Base-by-base conservation (phyloP, 2,888 invertebrate genomes). In the Caenorhabditis uteleia region DNA sequence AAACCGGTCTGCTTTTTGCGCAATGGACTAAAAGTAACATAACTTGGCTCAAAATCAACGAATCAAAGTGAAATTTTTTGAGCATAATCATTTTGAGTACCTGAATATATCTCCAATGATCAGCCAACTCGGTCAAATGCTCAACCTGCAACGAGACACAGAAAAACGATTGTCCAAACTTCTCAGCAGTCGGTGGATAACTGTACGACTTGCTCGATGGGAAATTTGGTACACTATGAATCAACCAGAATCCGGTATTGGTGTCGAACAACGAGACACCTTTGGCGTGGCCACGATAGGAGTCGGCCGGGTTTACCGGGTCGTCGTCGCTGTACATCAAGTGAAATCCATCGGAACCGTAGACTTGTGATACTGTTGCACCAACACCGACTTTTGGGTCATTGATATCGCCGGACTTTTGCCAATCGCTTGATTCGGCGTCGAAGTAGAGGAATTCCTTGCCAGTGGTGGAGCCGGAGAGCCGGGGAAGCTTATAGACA, bases 211-310 rank as follows among this genome's bases (percentile, higher is more conserved):
- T 57, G 10, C 50, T 25, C 10, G 64, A 55, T 1, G 94, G 93
- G 85, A 90, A 95, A 77, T 89, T 88, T 0, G 95, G 95, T n/a
- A 93, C 91, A 20, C 93, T 94, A 85, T 95, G 95, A 40, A 94
- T 88, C 57, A 95, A 83, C 94, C 94, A 95, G 76, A 93, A 88
- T 2, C 93, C 93, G n/a, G 77, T 71, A 14, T 88, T 87, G 14
- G 87, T 85, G 47, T 88, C 87, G 79, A 91, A 89, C 0, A 89
- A 88, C 42, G 91, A 85, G 7, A 93, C 86, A 12, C 60, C 78
- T 55, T 75, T 75, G 16, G 73, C 73, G 44, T 75, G 75, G 10
- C 75, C 75, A n/a, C 75, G 40, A 44, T 69, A 68, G 3, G 56
- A 56, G 27, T 71, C 73, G 10, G 67, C 56, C n/a, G 33, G 44